Evolutionary conservation across 2,113 vertebrate genomes (phyloP).

Genomic region (Trematomus loennbergii): DNA sequence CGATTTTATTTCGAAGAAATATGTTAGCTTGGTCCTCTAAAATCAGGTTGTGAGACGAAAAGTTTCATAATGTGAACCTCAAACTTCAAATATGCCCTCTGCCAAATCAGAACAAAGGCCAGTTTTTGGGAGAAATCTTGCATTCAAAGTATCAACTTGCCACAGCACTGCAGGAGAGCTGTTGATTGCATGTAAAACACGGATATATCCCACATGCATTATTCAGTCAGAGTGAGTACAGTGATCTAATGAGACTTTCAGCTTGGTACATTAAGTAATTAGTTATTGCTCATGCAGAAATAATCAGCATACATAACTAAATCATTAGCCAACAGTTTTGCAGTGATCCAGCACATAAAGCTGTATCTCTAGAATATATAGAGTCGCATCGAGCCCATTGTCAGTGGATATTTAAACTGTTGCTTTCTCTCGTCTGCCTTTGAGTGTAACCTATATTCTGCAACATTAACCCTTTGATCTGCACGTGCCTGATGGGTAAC

Average conservation of each 20-base stretch:
- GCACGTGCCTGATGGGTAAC: constrained; percentile 31
- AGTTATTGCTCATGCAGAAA: constrained; percentile 49
- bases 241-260: constrained; percentile 35
- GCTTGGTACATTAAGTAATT: constrained; percentile 45
- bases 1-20: too few species aligned
- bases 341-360: background rate
- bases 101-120: background rate
- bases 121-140: background rate
- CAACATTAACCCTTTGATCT: constrained; percentile 64
- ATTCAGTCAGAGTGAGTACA: constrained; percentile 31
- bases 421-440: background rate
- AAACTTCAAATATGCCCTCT: background rate
- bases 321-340: constrained; percentile 29
- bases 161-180: background rate
- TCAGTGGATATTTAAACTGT: constrained; percentile 12
- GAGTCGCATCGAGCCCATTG: background rate
- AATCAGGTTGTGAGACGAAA: background rate
- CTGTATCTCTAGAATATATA: background rate
- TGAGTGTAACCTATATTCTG: constrained; percentile 65
- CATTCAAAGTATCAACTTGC: background rate
- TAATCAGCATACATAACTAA: constrained; percentile 31
- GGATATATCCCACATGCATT: constrained; percentile 44
- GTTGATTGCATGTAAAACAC: constrained; percentile 10
- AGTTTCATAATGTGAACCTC: background rate
- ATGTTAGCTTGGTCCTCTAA: too few species aligned